phyloP scores from a whole-genome alignment of 2,797 vertebrate species.

The Triplophysa bombifrons region DNA sequence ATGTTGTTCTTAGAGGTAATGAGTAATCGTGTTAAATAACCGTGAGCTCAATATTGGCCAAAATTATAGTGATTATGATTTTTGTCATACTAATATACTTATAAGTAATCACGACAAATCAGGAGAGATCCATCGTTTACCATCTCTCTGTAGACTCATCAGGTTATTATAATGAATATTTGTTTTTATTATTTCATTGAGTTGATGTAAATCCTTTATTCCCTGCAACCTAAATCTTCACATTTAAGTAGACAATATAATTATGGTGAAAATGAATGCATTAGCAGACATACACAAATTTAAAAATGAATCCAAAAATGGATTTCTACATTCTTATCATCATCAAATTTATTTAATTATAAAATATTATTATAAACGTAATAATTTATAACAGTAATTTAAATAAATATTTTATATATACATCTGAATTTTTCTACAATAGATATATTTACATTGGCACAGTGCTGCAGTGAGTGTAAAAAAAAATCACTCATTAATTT shows the following conservation, averaged over 20 bases:
- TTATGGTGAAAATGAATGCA: not conserved
- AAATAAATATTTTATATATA: too few species aligned
- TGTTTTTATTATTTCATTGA: not conserved
- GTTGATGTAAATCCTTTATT: slow-evolving; percentile 27
- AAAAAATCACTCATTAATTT: slow-evolving; percentile 10
- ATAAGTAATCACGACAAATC: not conserved
- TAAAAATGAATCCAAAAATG: not conserved
- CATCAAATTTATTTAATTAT: not conserved
- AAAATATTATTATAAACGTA: not conserved
- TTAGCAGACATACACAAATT: not conserved
- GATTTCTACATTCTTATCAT: not conserved
- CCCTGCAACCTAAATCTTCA: slow-evolving; percentile 3
- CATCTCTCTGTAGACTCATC: not conserved
- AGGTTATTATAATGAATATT: slow-evolving; percentile 2
- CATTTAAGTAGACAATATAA: slow-evolving; percentile 16
- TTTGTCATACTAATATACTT: too few species aligned
- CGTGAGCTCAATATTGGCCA: too few species aligned
- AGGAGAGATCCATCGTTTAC: not conserved
- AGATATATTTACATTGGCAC: not conserved
- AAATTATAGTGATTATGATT: too few species aligned
- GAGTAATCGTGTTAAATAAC: too few species aligned
- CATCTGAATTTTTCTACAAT: not conserved
- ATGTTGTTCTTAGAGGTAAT: too few species aligned
- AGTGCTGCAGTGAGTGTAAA: not conserved
- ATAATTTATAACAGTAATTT: too few species aligned